These are phyloP conservation scores for Pherbina coryleti DNA, from an alignment of 2,888 invertebrate species.

Conservation along the genomic window DNA sequence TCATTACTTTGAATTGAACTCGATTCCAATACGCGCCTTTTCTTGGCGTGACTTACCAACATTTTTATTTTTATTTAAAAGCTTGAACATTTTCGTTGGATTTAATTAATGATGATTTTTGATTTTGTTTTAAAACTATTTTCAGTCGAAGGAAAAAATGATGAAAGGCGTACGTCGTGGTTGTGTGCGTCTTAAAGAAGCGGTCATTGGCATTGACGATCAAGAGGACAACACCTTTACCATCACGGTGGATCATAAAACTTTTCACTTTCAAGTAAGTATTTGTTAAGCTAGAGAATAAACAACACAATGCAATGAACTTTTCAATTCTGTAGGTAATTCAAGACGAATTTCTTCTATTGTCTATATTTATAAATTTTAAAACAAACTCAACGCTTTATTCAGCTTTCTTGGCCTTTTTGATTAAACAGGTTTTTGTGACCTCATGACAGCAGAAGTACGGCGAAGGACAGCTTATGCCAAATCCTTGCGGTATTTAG, in stretches of 20 bases:
- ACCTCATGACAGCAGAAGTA: too few relatives aligned
- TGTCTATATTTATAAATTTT: too few relatives aligned
- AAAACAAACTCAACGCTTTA: too few relatives aligned
- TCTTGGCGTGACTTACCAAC: background rate
- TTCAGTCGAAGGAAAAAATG: constrained; percentile 98
- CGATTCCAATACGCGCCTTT: background rate
- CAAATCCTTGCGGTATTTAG: too few relatives aligned
- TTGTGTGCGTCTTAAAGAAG: constrained; percentile 96
- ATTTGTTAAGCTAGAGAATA: background rate
- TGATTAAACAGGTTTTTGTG: too few relatives aligned
- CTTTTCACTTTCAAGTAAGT: constrained; percentile 94
- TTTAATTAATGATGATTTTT: background rate
- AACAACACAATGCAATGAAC: background rate
- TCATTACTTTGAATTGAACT: background rate
- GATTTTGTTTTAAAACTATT: constrained; percentile 55
- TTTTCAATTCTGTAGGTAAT: background rate
- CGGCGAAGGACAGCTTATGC: too few relatives aligned
- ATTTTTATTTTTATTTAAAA: background rate
- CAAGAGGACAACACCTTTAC: constrained; percentile 99
- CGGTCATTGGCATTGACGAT: constrained; percentile 98
- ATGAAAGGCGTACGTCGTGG: constrained; percentile 95
- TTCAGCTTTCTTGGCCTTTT: too few relatives aligned
- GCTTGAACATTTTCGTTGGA: background rate
- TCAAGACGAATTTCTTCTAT: too few relatives aligned
- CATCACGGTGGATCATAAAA: constrained; percentile 98